Evolutionary conservation across 2,113 vertebrate genomes (phyloP), one percentile per base, ranked within the genome.

Genomic region (Pelmatolapia mariae): DNA sequence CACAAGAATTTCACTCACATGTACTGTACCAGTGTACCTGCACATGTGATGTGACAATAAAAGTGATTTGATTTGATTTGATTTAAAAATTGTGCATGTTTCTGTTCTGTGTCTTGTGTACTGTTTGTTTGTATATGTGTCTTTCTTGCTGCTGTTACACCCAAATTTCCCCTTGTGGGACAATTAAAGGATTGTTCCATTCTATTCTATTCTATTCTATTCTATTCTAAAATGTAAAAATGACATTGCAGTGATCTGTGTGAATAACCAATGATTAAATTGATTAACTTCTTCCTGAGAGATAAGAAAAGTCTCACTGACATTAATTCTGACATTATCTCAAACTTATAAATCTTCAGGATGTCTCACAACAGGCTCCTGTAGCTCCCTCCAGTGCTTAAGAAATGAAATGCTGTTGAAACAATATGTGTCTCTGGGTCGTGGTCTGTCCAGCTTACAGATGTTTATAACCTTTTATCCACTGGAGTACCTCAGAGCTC

Each of bases 391-490:
- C 18, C 8, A 22, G 3, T 57, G 63, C 53, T 73, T 84, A 19
- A 33, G 15, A 66, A 40, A 81, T 57, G 80, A 87, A 84, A 66
- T 53, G 43, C 87, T 83, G 31, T 80, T 59, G 47, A 54, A 63
- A 80, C 56, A 88, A 24, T 59, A 24, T 38, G 84, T 66, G 80
- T 89, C 63, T 89, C 19, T 71, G 22, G 91, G 91, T 89, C 53
- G 1, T 6, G 10, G 61, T 53, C 78, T 22, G 4, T 84, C 81
- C 89, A n/a, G 22, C 82, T 84, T 89, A 19, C 54, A 80, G 89
- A 53, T 56, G 79, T 71, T 81, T 52, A 85, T 86, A 88, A 94
- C 91, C 92, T 93, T 93, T 93, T 84, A 92, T 90, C 86, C 2
- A n/a, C 24, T 11, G n/a, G 31, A 22, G 84, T 79, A 18, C 59